Evolutionary conservation across 2,113 vertebrate species (phyloP).

Genomic region (Neolamprologus sp.): DNA sequence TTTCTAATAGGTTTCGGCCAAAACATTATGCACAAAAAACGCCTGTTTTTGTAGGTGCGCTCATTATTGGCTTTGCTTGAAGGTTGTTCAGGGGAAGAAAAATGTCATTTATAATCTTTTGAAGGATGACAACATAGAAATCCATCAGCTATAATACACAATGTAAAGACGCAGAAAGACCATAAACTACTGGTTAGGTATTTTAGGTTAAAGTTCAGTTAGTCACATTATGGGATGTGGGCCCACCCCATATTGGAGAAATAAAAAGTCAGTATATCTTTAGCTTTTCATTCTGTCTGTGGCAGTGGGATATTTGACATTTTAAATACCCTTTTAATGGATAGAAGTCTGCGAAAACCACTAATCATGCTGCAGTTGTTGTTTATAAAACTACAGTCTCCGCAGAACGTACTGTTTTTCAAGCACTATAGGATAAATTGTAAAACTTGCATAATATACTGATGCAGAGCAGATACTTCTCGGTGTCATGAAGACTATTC

Average conservation of each 20-base stretch:
- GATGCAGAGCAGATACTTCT: background rate
- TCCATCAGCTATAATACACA: background rate
- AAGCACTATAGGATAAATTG: background rate
- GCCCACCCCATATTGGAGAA: background rate
- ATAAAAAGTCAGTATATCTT: background rate
- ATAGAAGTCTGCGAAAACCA: background rate
- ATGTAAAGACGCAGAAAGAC: background rate
- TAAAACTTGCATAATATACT: background rate
- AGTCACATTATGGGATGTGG: background rate
- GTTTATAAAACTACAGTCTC: background rate
- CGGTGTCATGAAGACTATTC: background rate
- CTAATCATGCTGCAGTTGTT: background rate
- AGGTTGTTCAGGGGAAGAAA: background rate
- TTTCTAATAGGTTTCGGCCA: background rate
- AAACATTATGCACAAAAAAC: background rate
- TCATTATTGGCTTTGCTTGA: background rate
- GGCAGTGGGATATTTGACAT: background rate
- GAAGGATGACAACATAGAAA: background rate
- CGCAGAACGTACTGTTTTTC: background rate
- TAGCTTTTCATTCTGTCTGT: background rate
- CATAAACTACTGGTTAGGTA: background rate
- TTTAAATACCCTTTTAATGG: background rate
- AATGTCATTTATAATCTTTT: background rate
- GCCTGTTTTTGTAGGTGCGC: background rate
- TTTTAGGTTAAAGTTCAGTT: background rate